Conservation (phyloP, 2,797 vertebrate genomes). For the Crenichthys baileyi region DNA sequence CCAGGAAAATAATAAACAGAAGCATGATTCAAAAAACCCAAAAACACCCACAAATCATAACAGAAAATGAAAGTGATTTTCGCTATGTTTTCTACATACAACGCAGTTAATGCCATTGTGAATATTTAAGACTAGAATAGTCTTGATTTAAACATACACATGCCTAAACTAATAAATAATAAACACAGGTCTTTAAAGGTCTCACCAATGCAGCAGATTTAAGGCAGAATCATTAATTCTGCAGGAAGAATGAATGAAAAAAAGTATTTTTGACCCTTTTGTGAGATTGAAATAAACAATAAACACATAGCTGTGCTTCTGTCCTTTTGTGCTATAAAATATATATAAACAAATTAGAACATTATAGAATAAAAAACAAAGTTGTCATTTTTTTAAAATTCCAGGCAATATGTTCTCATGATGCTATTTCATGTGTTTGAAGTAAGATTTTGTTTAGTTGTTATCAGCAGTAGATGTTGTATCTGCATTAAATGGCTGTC, state of each 20-base stretch:
- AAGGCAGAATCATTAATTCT: background rate
- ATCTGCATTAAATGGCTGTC: background rate
- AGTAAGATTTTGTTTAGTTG: background rate
- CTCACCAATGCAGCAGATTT: background rate
- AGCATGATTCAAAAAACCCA: too few species aligned
- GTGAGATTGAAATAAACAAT: background rate
- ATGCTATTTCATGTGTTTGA: background rate
- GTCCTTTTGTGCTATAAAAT: background rate
- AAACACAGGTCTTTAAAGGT: background rate
- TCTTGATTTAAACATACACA: background rate
- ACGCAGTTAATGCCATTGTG: background rate
- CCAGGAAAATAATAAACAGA: too few species aligned
- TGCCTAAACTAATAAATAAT: background rate
- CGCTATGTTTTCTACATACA: background rate
- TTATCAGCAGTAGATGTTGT: background rate
- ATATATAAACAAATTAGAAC: background rate
- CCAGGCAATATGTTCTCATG: background rate
- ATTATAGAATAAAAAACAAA: background rate
- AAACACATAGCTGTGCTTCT: background rate
- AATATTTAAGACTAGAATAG: background rate
- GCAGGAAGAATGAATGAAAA: background rate
- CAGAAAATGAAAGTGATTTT: background rate
- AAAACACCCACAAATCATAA: too few species aligned
- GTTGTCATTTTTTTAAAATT: background rate
- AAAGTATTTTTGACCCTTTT: background rate